Base-by-base conservation (phyloP, 2,888 invertebrate species). In the Synergus itoensis region DNA sequence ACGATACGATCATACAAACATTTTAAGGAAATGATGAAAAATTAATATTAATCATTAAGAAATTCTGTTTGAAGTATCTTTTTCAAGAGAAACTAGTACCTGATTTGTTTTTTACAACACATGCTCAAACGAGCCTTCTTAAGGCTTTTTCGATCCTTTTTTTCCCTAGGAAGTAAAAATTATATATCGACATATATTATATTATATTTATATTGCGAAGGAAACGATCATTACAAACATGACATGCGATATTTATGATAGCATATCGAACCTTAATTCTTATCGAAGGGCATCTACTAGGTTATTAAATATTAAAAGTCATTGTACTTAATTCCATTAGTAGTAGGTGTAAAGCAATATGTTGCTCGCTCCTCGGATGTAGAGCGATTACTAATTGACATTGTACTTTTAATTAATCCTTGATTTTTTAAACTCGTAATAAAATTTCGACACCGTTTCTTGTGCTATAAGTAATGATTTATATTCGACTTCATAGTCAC, bases 231-330 rank as follows among this genome's bases (percentile, higher is more conserved):
- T 69, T 69, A 28, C 9, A 48, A 69, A 9, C 69, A 48, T 69
- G 48, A 69, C 48, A 45, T 7, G 48, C 48, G 48, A 45, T 69
- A 48, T 69, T 69, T 73, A 16, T 11, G 43, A 9, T n/a, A 21
- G n/a, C 11, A 16, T 65, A 73, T 57, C 53, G 36, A 40, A 40
- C 36, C 36, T 73, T 16, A 57, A 36, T 36, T 28, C 53, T 73
- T 40, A 73, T 73, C 73, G 53, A 73, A 53, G 53, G 69, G 45
- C 48, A 69, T 69, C 69, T 48, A 48, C 28, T 45, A 69, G 28
- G 62, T 14, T 11, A 73, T 53, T 12, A 73, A 28, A 57, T 73
- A 73, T 57, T 53, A 73, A 53, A 53, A 73, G 69, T 48, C 69
- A 69, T 48, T 69, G 45, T 48, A 43, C 16, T 45, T 69, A 48